Base-by-base conservation (phyloP, 2,888 invertebrate genomes). In the Cataglyphis rosenhaueri region DNA sequence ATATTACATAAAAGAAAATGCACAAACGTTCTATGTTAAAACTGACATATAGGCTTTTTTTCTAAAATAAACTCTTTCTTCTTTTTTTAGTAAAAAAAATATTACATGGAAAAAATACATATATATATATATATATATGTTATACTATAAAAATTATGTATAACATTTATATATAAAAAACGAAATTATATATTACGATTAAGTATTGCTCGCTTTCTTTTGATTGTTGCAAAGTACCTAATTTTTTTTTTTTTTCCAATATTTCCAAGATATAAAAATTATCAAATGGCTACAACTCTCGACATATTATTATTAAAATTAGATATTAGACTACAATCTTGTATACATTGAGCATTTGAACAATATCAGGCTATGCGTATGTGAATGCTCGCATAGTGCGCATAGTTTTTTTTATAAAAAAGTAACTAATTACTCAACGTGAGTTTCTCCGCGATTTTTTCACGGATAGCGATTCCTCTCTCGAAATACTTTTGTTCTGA, bases 361-460 rank as follows among this genome's bases (percentile, higher is more conserved):
- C 64, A 73, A 61, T 61, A n/a, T 61, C 38, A 38, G n/a, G 3
- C 15, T 29, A 38, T 52, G 2, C 38, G 12, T 29, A 29, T 38
- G 4, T 57, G 10, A 2, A 25, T 4, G n/a, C 18, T 64, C 18
- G 35, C 25, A 2, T 35, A 12, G 32, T 21, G 18, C 21, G 32
- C 44, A 64, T 48, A 74, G 35, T 25, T 35, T 25, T 71, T 70
- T 78, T 78, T 57, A 52, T 70, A 52, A 78, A 78, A 78, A 78
- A 78, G 71, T 32, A 21, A 44, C 71, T 59, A 70, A 78, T 78
- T 78, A 78, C 52, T 75, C 76, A 44, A 18, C 25, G 18, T 70
- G 55, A 57, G 41, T 57, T 78, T 57, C 41, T 70, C 76, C 12
- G 76, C 70, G 71, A 70, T 78, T 70, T 66, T 78, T 78, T 78